A percentile compares a stretch with the other conserved stretches of the same genome.
Evolutionary conservation across 35 echinoderm and acorn worm species (phyloP).

Genomic region (Ophioderma brevispina): DNA sequence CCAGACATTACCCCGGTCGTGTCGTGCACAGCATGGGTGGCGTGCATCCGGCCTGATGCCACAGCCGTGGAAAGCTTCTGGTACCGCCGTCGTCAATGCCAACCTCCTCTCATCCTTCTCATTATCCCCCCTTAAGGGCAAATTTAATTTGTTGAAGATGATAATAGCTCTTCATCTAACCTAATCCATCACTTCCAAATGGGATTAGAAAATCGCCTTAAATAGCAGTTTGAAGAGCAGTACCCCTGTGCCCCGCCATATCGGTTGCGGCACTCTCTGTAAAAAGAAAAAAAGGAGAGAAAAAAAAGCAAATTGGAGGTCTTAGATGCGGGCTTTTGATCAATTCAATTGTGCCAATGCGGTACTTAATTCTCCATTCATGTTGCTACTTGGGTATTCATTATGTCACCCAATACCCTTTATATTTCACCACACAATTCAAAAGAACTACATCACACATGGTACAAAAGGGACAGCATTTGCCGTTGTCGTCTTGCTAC

Average conservation of each 20-base stretch:
- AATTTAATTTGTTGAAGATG: slow-evolving; percentile 10
- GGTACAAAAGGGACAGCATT: too few relatives aligned
- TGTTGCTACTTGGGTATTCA: neutral
- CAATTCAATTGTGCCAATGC: neutral
- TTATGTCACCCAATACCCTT: neutral
- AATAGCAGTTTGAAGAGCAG: neutral
- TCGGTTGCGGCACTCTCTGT: neutral
- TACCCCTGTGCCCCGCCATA: neutral
- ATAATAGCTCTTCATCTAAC: neutral
- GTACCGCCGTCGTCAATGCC: neutral
- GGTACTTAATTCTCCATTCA: neutral
- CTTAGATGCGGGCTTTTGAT: neutral
- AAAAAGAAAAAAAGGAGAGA: neutral
- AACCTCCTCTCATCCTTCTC: neutral
- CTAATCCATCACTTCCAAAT: neutral
- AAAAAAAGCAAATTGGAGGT: neutral
- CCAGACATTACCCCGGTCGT: neutral
- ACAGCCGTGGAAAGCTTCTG: neutral
- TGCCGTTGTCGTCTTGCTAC: too few relatives aligned
- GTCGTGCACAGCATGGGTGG: neutral
- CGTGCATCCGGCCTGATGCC: neutral
- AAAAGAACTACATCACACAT: too few relatives aligned
- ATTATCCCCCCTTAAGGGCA: neutral
- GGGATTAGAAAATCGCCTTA: neutral
- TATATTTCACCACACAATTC: too few relatives aligned